These are phyloP conservation scores for Chymomyza caudatula DNA, from an alignment of 2,888 invertebrate species.

Conservation along the genomic window DNA sequence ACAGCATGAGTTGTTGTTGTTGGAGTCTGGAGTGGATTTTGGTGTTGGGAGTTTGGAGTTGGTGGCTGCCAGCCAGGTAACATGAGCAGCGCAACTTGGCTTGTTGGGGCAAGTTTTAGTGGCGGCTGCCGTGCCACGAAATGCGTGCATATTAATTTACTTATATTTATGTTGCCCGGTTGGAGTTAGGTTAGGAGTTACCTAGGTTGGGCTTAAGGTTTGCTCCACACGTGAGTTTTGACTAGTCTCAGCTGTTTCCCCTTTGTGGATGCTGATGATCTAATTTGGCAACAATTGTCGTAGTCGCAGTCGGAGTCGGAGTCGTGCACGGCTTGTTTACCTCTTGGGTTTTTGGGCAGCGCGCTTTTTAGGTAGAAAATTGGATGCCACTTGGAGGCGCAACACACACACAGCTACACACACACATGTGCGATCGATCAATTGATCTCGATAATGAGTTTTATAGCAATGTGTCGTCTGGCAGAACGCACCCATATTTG, in stretches of 20 bases:
- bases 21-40: constrained; percentile 7
- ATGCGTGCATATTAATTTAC: constrained; percentile 75
- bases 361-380: constrained; percentile 1
- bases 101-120: neutral
- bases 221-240: constrained; percentile 25
- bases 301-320: constrained; percentile 45
- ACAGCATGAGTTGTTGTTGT: constrained; percentile 12
- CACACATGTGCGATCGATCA: constrained; percentile 66
- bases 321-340: constrained; percentile 39
- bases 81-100: constrained; percentile 21
- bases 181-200: constrained; percentile 7
- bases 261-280: constrained; percentile 77
- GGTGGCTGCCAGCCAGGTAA: constrained; percentile 21
- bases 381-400: constrained; percentile 21
- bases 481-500: constrained; percentile 72
- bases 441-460: constrained; percentile 76
- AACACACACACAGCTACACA: constrained; percentile 12
- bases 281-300: constrained; percentile 77
- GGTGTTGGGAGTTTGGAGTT: neutral
- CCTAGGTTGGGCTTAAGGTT: constrained; percentile 19
- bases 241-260: neutral
- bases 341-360: constrained; percentile 20
- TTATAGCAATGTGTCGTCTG: constrained; percentile 34
- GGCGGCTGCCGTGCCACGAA: constrained; percentile 52
- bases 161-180: constrained; percentile 45